Conservation (phyloP, 2,113 vertebrate species). For the Toxotes chatareus region DNA sequence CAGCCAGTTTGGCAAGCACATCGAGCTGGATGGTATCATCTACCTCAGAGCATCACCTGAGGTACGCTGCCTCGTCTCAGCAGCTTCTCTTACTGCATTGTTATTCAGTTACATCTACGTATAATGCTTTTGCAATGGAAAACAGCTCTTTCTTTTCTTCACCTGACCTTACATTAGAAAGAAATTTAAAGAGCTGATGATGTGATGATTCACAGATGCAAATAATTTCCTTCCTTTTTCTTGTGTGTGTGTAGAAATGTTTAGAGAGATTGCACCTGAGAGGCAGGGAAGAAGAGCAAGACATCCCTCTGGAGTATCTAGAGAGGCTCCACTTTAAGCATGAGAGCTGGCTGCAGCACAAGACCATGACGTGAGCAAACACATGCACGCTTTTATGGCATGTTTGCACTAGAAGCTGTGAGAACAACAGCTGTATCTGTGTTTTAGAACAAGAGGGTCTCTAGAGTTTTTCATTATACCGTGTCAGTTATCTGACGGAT, state of each 20-base stretch:
- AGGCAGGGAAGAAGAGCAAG: constrained; percentile 93
- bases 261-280: constrained; percentile 89
- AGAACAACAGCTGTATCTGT: constrained; percentile 20
- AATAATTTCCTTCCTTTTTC: not conserved
- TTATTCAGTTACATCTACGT: not conserved
- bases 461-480: not conserved
- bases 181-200: not conserved
- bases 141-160: not conserved
- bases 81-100: not conserved
- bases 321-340: constrained; percentile 96
- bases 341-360: constrained; percentile 94
- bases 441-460: not conserved
- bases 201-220: not conserved
- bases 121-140: not conserved
- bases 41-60: constrained; percentile 93
- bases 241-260: constrained; percentile 85
- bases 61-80: constrained; percentile 74
- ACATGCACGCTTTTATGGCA: not conserved
- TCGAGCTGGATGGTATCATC: constrained; percentile 93
- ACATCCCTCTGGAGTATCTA: constrained; percentile 93
- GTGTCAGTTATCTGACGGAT: not conserved
- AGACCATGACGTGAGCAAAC: constrained; percentile 87
- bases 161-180: not conserved
- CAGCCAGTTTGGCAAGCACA: constrained; percentile 88
- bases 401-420: not conserved